Conservation (phyloP, 2,797 vertebrate species). For the Chelidonichthys spinosus region DNA sequence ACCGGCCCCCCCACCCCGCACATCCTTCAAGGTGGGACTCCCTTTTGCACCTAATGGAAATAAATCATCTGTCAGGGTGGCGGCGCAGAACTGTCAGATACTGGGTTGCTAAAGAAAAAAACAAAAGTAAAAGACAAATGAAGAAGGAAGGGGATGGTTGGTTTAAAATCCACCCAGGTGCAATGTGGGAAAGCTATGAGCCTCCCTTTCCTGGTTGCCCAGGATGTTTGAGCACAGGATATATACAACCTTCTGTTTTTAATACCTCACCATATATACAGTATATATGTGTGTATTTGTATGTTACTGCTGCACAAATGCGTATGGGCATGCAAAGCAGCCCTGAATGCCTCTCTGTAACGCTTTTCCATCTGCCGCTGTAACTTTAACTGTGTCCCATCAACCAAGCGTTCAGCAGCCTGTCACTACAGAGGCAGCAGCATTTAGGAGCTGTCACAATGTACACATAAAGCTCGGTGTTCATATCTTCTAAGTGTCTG, state of each 20-base stretch:
- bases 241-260: slow-evolving; percentile 60
- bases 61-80: slow-evolving; percentile 65
- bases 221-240: slow-evolving; percentile 66
- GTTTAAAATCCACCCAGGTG: slow-evolving; percentile 50
- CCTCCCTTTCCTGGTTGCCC: slow-evolving; percentile 60
- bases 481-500: slow-evolving; percentile 36
- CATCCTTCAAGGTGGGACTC: slow-evolving; percentile 61
- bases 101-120: slow-evolving; percentile 15
- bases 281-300: no score
- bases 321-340: slow-evolving; percentile 60
- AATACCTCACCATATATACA: slow-evolving; percentile 58
- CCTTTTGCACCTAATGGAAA: slow-evolving; percentile 55
- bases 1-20: slow-evolving; percentile 40
- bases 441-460: slow-evolving; percentile 64
- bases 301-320: slow-evolving; percentile 47
- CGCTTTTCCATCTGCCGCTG: slow-evolving; percentile 77
- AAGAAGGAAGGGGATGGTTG: slow-evolving; percentile 24
- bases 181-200: slow-evolving; percentile 66
- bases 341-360: slow-evolving; percentile 56
- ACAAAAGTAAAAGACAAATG: slow-evolving; percentile 46
- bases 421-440: slow-evolving; percentile 61
- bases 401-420: slow-evolving; percentile 67
- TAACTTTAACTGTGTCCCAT: slow-evolving; percentile 77
- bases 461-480: slow-evolving; percentile 42
- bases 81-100: slow-evolving; percentile 63